Evolutionary conservation across 1,140 invertebrate species (phyloP), one percentile per base, ranked within the genome.

Genomic region (Halesus radiatus): DNA sequence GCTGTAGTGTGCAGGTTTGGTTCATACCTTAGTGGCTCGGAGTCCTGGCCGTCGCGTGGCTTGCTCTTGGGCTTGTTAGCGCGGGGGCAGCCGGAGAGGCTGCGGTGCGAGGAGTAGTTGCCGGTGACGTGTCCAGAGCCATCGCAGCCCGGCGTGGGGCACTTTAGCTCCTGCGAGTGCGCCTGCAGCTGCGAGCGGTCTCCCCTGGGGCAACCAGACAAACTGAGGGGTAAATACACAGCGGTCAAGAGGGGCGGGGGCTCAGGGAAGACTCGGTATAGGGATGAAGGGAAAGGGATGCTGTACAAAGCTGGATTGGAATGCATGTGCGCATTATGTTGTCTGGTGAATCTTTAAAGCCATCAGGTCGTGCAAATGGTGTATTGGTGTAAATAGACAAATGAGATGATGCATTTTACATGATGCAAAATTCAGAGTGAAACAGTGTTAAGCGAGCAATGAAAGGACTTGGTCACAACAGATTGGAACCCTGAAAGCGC

Each of bases 61-160:
- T 97, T 97, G 88, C 95, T 97, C 87, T 97, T 97, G 8, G 96
- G 96, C 85, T 97, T 97, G 88, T 97, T 97, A 82, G 96, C 96
- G 82, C 95, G 90, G 72, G 95, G 95, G 90, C 95, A 96, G 8
- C 95, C 95, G 8, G 95, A 96, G 53, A 96, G 89, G 87, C 94
- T 96, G 85, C 95, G 91, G 87, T 97, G 96, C 16, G 95, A 96
- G 29, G 95, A 95, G 85, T 96, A 97, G 87, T 96, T 96, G 64
- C 95, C 95, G 7, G 95, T 96, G 1, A 96, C 94, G 86, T 97
- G 96, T 37, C 96, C 96, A 3, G 94, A 95, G 62, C 94, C 94
- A 88, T 95, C 95, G 87, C 95, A 98, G 29, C 95, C 95, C n/a
- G 96, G 94, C 16, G 96, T 97, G 1, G 97, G 97, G 88, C 97